Conservation (phyloP, 2,888 invertebrate genomes). For the Harpalus rubripes region DNA sequence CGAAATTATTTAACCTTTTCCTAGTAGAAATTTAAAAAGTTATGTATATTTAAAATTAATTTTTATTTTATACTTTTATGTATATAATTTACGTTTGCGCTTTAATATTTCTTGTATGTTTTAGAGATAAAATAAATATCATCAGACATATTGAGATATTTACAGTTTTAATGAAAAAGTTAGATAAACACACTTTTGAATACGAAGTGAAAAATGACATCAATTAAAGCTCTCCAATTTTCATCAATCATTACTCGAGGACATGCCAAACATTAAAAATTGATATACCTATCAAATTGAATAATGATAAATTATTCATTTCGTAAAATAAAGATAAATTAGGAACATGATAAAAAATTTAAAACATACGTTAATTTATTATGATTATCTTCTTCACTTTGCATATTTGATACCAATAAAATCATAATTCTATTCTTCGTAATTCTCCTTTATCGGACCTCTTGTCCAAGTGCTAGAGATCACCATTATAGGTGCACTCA, state of each 20-base stretch:
- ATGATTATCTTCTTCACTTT: background rate
- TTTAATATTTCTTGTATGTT: too few relatives aligned
- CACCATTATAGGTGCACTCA: background rate
- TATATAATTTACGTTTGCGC: too few relatives aligned
- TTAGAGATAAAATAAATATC: too few relatives aligned
- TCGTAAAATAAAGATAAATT: too few relatives aligned
- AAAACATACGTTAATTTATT: background rate
- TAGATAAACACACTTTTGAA: background rate
- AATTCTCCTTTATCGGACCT: conserved; percentile 20
- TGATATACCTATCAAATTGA: background rate
- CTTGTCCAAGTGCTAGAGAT: background rate
- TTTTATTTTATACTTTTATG: too few relatives aligned
- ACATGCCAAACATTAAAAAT: background rate
- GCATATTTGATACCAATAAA: background rate
- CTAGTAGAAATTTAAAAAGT: too few relatives aligned
- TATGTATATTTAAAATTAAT: too few relatives aligned
- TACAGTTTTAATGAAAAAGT: too few relatives aligned
- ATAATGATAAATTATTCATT: background rate
- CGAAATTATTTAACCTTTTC: too few relatives aligned
- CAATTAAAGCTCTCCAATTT: background rate
- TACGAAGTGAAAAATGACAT: background rate
- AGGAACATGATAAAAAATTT: too few relatives aligned
- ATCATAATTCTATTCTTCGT: background rate
- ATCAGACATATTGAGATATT: too few relatives aligned
- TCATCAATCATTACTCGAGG: background rate